These are phyloP conservation scores for Gambusia yucatana DNA, from an alignment of 2,797 vertebrate species.

Conservation along the genomic window DNA sequence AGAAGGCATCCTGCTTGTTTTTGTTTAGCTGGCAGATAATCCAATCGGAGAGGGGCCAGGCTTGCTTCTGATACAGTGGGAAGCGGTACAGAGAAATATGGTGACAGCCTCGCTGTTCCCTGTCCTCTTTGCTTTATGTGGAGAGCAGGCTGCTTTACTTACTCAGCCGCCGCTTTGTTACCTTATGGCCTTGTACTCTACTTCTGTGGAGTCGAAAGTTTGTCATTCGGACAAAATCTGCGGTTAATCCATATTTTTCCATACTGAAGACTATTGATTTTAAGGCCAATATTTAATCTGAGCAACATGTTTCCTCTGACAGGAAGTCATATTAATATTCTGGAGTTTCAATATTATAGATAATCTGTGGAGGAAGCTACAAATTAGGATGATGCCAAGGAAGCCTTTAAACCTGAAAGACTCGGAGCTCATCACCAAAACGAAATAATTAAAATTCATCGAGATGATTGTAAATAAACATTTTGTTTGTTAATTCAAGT, in stretches of 20 bases:
- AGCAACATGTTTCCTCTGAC: not conserved
- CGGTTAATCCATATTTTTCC: not conserved
- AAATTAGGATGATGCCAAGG: not conserved
- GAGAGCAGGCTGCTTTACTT: slow-evolving; percentile 28
- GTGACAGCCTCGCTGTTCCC: slow-evolving; percentile 56
- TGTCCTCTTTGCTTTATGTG: slow-evolving; percentile 65
- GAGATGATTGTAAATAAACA: not conserved
- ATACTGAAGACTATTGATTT: not conserved
- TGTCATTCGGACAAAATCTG: not conserved
- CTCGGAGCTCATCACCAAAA: not conserved
- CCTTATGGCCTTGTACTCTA: not conserved
- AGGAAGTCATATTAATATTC: not conserved
- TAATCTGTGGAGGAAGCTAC: not conserved
- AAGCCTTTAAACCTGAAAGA: not conserved
- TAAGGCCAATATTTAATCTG: not conserved
- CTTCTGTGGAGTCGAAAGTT: slow-evolving; percentile 1
- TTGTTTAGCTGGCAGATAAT: slow-evolving; percentile 75
- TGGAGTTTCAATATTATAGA: not conserved
- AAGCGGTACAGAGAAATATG: slow-evolving; percentile 62
- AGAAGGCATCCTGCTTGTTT: slow-evolving; percentile 76
- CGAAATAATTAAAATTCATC: not conserved
- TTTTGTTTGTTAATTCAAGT: not conserved
- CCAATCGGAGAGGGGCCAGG: slow-evolving; percentile 63
- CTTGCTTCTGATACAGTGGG: slow-evolving; percentile 52
- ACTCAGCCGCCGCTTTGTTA: slow-evolving; percentile 27